Evolutionary conservation across 23 tunicate genomes (phyloP).

Genomic region (Aplidium turbinatum): DNA sequence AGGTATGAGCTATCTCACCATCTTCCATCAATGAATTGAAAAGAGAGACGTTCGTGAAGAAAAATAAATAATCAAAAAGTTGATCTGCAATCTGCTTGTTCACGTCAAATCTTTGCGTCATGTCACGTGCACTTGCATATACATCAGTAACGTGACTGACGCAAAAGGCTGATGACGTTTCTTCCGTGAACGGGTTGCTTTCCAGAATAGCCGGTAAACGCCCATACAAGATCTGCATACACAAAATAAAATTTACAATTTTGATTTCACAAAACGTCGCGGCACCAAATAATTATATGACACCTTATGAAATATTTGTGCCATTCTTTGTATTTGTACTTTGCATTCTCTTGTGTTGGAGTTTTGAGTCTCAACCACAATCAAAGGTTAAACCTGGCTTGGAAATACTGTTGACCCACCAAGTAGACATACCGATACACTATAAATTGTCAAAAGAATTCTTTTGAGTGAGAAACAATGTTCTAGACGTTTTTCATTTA

Average conservation of each 20-base stretch:
- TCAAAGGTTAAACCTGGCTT: too few species aligned
- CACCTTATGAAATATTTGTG: too few species aligned
- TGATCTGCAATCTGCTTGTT: conserved; percentile 48
- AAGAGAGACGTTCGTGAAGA: conserved; percentile 75
- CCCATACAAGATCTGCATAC: conserved; percentile 52
- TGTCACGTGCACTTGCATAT: conserved; percentile 39
- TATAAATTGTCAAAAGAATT: too few species aligned
- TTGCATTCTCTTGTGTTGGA: too few species aligned
- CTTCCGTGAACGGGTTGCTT: conserved; percentile 69
- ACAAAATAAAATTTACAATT: neutral
- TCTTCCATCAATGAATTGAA: conserved; percentile 86
- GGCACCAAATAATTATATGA: too few species aligned
- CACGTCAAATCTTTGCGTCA: conserved; percentile 49
- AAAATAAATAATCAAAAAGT: conserved; percentile 73
- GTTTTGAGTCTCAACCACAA: too few species aligned
- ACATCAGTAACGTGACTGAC: conserved; percentile 45
- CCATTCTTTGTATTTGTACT: too few species aligned
- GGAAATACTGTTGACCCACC: too few species aligned
- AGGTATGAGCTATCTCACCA: conserved; percentile 64
- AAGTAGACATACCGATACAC: too few species aligned
- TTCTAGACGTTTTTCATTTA: too few species aligned
- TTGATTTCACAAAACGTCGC: too few species aligned
- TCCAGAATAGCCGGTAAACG: conserved; percentile 64
- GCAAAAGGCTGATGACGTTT: neutral
- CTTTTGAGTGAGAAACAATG: too few species aligned